Conservation (phyloP, 1,140 invertebrate species). For the Drosophila bocki region DNA sequence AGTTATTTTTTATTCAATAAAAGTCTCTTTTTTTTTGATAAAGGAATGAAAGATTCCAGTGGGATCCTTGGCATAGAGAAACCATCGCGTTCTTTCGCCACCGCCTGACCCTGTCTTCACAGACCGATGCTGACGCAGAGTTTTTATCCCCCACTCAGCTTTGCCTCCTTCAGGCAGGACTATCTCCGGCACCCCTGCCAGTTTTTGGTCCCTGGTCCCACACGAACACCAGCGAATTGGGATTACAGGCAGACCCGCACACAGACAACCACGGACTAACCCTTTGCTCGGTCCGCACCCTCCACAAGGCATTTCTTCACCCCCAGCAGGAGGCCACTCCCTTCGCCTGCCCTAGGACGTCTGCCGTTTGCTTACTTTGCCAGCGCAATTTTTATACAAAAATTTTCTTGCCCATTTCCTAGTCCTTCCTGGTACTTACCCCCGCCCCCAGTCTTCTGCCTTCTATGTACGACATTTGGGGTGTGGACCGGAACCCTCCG, state of each 20-base stretch:
- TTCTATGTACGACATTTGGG: slow-evolving; percentile 54
- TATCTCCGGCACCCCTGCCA: slow-evolving; percentile 22
- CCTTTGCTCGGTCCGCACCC: slow-evolving; percentile 46
- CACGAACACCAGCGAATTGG: slow-evolving; percentile 55
- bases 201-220: slow-evolving; percentile 37
- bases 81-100: slow-evolving; percentile 18
- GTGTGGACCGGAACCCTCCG: slow-evolving; percentile 45
- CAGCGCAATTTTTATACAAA: slow-evolving; percentile 83
- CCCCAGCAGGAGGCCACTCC: slow-evolving; percentile 37
- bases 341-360: slow-evolving; percentile 62
- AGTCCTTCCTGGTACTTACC: slow-evolving; percentile 13
- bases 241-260: slow-evolving; percentile 40
- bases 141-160: slow-evolving; percentile 20
- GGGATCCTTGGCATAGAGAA: neutral
- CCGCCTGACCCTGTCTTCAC: slow-evolving; percentile 51
- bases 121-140: slow-evolving; percentile 47
- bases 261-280: slow-evolving; percentile 42
- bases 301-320: slow-evolving; percentile 16
- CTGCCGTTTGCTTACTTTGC: slow-evolving; percentile 68
- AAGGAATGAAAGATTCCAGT: neutral
- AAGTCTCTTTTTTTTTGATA: neutral
- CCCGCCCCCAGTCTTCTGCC: slow-evolving; percentile 6
- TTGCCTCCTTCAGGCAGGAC: slow-evolving; percentile 14
- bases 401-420: slow-evolving; percentile 63
- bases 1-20: too few relatives aligned